Conservation (phyloP, 2,888 invertebrate genomes). For the Agrotis exclamationis region DNA sequence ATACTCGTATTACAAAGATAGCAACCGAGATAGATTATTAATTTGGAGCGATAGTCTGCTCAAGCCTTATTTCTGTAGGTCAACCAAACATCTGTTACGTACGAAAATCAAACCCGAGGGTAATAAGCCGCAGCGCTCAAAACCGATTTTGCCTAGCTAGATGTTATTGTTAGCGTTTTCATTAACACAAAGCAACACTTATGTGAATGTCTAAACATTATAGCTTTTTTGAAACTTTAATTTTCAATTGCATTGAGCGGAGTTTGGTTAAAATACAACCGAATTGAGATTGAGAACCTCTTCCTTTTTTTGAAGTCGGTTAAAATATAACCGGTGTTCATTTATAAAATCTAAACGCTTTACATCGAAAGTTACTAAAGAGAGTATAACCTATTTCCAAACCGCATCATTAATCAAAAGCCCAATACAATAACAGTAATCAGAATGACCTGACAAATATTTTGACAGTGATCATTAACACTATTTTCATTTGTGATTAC, state of each 20-base stretch:
- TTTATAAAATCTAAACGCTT: constrained; percentile 7
- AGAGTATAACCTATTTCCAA: not conserved
- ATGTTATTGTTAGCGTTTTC: not conserved
- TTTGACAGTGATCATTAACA: constrained; percentile 54
- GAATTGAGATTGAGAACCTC: too few relatives aligned
- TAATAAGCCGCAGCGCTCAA: not conserved
- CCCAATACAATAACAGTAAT: constrained; percentile 52
- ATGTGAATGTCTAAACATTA: too few relatives aligned
- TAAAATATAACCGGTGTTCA: not conserved
- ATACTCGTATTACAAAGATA: too few relatives aligned
- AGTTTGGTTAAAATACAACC: too few relatives aligned
- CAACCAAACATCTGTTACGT: not conserved
- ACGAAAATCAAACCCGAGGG: not conserved
- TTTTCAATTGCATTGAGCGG: too few relatives aligned
- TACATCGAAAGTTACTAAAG: constrained; percentile 13
- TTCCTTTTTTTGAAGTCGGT: too few relatives aligned
- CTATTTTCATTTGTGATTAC: constrained; percentile 63
- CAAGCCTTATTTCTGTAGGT: not conserved
- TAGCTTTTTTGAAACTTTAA: too few relatives aligned
- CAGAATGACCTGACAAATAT: constrained; percentile 56
- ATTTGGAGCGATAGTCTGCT: not conserved
- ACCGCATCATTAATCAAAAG: constrained; percentile 38
- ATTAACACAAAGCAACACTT: too few relatives aligned
- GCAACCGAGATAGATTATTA: too few relatives aligned
- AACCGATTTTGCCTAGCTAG: not conserved